These are phyloP conservation scores for Hyppa rectilinea DNA, from an alignment of 2,888 invertebrate species.

Conservation along the genomic window DNA sequence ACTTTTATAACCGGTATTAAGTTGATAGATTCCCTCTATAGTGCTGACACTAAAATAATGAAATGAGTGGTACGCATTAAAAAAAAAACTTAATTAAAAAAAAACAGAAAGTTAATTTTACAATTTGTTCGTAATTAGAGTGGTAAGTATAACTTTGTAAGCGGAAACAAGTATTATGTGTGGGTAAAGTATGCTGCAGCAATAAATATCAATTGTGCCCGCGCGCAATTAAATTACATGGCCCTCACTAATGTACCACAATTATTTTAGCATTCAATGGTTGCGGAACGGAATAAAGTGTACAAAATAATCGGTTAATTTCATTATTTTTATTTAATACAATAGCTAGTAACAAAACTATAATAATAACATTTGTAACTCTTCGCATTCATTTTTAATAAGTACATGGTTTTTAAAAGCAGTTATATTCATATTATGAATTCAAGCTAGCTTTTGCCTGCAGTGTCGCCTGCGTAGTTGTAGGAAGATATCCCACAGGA, in stretches of 20 bases:
- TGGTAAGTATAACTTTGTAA: slow-evolving; percentile 28
- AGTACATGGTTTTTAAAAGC: background rate
- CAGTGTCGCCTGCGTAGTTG: too few species aligned
- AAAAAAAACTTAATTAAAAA: slow-evolving; percentile 9
- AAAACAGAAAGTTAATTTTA: background rate
- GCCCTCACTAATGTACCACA: slow-evolving; percentile 68
- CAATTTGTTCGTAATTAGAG: slow-evolving; percentile 25
- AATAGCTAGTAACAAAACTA: background rate
- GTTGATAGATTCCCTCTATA: background rate
- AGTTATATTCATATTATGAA: background rate
- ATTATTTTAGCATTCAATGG: slow-evolving; percentile 67
- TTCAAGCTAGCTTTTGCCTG: background rate
- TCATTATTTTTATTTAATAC: slow-evolving; percentile 13
- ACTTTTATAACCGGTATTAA: too few species aligned
- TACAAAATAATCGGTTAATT: slow-evolving; percentile 40
- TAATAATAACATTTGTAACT: background rate
- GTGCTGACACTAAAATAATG: background rate
- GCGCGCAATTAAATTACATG: slow-evolving; percentile 71
- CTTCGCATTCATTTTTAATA: background rate
- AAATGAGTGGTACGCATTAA: too few species aligned
- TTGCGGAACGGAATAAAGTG: slow-evolving; percentile 52
- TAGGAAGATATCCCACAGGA: too few species aligned
- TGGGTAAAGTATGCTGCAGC: slow-evolving; percentile 64
- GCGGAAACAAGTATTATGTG: slow-evolving; percentile 55
- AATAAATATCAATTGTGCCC: slow-evolving; percentile 67